Percentiles rank a stretch among this genome's conserved stretches.
Evolutionary conservation across 2,113 vertebrate genomes (phyloP).

Genomic region (Glaucidium brasilianum): DNA sequence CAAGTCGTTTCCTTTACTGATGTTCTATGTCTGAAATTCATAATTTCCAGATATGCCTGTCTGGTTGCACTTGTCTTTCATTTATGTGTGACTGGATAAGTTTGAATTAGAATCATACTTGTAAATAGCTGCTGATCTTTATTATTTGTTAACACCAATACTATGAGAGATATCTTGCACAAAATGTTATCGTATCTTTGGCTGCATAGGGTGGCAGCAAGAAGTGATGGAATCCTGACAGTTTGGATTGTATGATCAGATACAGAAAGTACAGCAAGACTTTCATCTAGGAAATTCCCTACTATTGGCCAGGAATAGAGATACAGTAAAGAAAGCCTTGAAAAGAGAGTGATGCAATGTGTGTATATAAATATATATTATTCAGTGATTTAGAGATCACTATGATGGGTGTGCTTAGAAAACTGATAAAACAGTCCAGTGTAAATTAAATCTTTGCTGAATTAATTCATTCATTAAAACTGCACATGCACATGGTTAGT

Average conservation of each 20-base stretch:
- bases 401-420: not conserved
- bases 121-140: not conserved
- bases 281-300: not conserved
- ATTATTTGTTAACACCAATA: not conserved
- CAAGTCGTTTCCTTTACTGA: not conserved
- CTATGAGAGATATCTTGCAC: not conserved
- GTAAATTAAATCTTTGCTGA: not conserved
- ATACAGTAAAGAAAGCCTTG: not conserved
- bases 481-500: not conserved
- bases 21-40: not conserved
- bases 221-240: not conserved
- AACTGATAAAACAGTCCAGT: not conserved
- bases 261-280: not conserved
- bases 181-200: not conserved
- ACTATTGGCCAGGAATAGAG: not conserved
- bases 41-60: not conserved
- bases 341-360: not conserved
- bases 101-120: not conserved
- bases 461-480: not conserved
- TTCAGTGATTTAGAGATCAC: not conserved
- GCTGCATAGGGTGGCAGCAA: not conserved
- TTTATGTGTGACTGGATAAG: not conserved
- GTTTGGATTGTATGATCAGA: not conserved
- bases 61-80: not conserved
- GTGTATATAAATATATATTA: not conserved